Base-by-base conservation (phyloP, 2,888 invertebrate species). In the Empis livida region DNA sequence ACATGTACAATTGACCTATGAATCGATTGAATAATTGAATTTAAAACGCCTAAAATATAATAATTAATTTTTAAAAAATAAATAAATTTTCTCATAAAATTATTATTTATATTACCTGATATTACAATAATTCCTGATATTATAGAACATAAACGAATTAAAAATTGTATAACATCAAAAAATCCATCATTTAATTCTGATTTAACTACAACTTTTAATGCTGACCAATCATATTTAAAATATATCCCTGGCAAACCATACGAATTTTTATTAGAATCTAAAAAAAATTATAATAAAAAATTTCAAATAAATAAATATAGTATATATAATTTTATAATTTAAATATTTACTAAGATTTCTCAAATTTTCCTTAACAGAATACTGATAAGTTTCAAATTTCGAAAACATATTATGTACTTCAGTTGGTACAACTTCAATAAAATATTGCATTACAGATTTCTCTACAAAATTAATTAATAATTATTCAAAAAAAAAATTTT, bases 211-310 rank as follows among this genome's bases (percentile, higher is more conserved):
- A 96, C 84, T 72, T 88, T 89, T 41, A 96, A 69, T 0, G 94
- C 88, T 15, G 92, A 87, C 71, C 91, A 82, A 59, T 96, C 94
- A 65, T 96, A 96, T 67, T 94, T 94, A 57, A 96, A 85, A 65
- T 90, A 95, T 54, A 96, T 84, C 17, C 96, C 96, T 0, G 95
- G 90, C 16, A 90, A 82, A 1, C 95, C 95, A 61, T 94, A 94
- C 14, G 92, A 92, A 23, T 92, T 94, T 61, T 77, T 75, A 27
- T 69, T 68, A 47, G 79, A 77, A 59, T 79, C 72, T 63, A 49
- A 15, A 41, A 15, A 11, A 42, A n/a, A 41, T 32, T 38, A n/a
- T 41, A 14, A 39, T 39, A 15, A 1, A 39, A 39, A 13, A 20
- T n/a, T 10, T 10, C 3, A 45, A 10, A 35, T 10, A 38, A n/a